These are phyloP conservation scores for Sciurus niger DNA, from an alignment of 2,113 vertebrate genomes.

Conservation along the genomic window DNA sequence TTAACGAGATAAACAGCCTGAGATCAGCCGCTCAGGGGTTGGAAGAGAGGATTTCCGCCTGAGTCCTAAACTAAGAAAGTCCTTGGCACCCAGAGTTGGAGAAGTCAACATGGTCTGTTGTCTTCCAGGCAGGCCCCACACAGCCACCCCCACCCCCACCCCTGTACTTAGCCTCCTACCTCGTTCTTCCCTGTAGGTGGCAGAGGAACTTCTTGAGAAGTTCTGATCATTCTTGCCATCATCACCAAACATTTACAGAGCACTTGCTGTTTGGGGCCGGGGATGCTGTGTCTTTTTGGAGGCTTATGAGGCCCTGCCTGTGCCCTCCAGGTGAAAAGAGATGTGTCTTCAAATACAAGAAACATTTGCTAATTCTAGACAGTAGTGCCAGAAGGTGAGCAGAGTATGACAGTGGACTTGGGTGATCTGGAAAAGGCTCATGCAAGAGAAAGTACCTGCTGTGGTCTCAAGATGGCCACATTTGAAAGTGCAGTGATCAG, in stretches of 20 bases:
- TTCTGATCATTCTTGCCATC: background rate
- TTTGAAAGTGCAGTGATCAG: background rate
- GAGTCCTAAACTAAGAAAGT: background rate
- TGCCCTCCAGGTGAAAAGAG: background rate
- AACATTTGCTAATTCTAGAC: slow-evolving; percentile 29
- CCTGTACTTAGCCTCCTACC: background rate
- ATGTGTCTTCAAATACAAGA: background rate
- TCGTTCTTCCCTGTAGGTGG: background rate
- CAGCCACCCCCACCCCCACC: background rate
- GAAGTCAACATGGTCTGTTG: background rate
- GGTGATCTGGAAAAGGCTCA: background rate
- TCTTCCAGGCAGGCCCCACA: background rate
- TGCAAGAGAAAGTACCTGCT: background rate
- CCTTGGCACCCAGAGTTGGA: background rate
- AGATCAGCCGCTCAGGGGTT: background rate
- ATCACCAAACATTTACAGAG: background rate
- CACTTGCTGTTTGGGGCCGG: background rate
- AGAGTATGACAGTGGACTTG: background rate
- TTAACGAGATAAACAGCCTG: slow-evolving; percentile 86
- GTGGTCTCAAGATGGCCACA: background rate
- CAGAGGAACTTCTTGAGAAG: background rate
- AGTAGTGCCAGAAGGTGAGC: background rate
- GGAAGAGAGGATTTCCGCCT: slow-evolving; percentile 42
- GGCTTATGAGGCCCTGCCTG: background rate
- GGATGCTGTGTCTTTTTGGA: background rate